A percentile compares a stretch with the other conserved stretches of the same genome.
phyloP scores from a whole-genome alignment of 2,113 vertebrate genomes.

The Crypturellus undulatus region DNA sequence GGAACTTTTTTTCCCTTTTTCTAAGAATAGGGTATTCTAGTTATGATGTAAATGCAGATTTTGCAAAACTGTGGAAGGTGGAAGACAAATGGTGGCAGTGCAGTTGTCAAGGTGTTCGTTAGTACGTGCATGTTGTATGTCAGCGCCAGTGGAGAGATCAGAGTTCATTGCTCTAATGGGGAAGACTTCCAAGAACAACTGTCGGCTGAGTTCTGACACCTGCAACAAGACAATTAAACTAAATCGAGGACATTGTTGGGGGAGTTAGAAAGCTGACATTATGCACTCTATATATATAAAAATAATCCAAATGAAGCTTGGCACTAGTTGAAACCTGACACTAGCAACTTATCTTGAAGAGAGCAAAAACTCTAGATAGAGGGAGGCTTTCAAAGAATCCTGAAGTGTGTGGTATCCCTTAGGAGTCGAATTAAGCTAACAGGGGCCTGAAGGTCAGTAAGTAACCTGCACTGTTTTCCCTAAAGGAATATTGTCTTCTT shows the following conservation, averaged over 20 bases:
- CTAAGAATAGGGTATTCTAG: background rate
- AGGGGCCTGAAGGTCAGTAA: background rate
- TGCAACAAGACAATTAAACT: conserved; percentile 62
- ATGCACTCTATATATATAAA: background rate
- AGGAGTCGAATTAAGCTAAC: background rate
- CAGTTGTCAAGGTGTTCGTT: conserved; percentile 10
- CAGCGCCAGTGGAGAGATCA: background rate
- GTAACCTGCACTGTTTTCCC: background rate
- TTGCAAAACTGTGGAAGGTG: background rate
- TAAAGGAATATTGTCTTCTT: background rate
- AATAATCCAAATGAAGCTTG: conserved; percentile 5
- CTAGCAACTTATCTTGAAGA: background rate
- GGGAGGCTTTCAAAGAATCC: background rate
- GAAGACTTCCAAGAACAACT: conserved; percentile 16
- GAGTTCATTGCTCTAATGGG: background rate
- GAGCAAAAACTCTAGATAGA: background rate
- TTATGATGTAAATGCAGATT: conserved; percentile 46
- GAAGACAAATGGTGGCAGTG: background rate
- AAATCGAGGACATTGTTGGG: conserved; percentile 22
- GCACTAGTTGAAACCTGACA: conserved; percentile 3
- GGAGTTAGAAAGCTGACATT: conserved; percentile 41
- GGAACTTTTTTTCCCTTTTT: background rate
- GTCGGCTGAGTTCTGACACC: conserved; percentile 31
- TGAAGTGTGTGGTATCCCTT: background rate
- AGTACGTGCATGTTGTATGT: background rate